These are phyloP conservation scores for Diglossa cyanea DNA, from an alignment of 2,797 vertebrate species.

Conservation along the genomic window DNA sequence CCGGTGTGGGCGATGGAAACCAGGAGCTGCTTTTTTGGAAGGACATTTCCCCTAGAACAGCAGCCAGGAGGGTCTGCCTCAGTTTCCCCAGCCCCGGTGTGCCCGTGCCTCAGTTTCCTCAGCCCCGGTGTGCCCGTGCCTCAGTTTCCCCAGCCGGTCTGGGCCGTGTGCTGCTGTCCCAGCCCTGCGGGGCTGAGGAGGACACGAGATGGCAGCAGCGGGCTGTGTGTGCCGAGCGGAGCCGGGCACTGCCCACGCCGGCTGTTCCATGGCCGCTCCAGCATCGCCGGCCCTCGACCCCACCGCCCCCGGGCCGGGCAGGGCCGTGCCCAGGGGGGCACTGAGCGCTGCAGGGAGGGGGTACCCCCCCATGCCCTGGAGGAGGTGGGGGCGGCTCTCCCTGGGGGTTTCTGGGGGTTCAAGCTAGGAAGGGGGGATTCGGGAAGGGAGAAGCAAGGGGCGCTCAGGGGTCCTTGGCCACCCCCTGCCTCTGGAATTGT, in stretches of 20 bases:
- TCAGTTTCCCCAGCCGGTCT: not conserved
- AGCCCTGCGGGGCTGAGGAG: accelerated
- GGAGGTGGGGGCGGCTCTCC: not conserved
- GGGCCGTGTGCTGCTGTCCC: accelerated
- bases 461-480: not conserved
- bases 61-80: not conserved
- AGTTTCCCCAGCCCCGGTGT: too few relatives aligned
- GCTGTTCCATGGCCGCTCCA: accelerated
- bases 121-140: not conserved
- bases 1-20: not conserved
- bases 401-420: not conserved
- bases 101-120: too few relatives aligned
- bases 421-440: accelerated
- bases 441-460: too few relatives aligned
- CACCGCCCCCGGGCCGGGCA: accelerated
- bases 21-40: not conserved
- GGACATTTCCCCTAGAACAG: not conserved
- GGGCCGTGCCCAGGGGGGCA: not conserved
- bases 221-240: not conserved
- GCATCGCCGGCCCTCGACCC: not conserved
- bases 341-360: accelerated
- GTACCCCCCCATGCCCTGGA: accelerated
- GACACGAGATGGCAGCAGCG: constrained; percentile 58
- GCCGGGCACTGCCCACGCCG: not conserved
- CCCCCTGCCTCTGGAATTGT: not conserved